Conservation (phyloP, 2,113 vertebrate species). For the Notothenia rossii region DNA sequence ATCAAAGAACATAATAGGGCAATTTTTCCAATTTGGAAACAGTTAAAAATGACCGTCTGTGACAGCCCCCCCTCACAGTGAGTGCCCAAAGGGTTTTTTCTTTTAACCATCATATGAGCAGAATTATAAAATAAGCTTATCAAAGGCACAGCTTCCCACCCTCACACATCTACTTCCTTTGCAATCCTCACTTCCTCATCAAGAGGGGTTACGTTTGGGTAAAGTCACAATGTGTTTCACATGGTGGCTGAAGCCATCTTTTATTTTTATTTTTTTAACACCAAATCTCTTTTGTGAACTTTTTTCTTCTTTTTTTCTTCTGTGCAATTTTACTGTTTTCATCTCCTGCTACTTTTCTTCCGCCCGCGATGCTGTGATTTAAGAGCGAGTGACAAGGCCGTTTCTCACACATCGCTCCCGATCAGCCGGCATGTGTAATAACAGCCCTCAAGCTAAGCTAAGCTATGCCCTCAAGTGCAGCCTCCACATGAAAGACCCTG, state of each 20-base stretch:
- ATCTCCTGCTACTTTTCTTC: conserved; percentile 38
- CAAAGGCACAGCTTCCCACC: conserved; percentile 42
- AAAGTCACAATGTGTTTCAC: conserved; percentile 32
- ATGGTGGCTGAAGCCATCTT: conserved; percentile 8
- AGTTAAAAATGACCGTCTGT: conserved; percentile 7
- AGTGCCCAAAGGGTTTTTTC: neutral
- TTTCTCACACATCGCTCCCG: conserved; percentile 79
- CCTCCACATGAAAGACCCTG: conserved; percentile 78
- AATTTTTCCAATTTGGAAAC: neutral
- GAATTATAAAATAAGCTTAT: conserved; percentile 58
- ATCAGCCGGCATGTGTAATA: conserved; percentile 79
- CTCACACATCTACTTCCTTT: conserved; percentile 21
- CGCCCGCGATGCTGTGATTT: conserved; percentile 68
- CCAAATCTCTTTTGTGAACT: too few species aligned
- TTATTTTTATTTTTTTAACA: neutral
- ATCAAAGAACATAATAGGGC: conserved; percentile 37
- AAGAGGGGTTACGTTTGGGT: conserved; percentile 36
- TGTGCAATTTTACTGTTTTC: conserved; percentile 1
- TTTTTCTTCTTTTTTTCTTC: conserved; percentile 4
- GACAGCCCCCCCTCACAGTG: neutral
- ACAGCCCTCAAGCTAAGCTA: conserved; percentile 77
- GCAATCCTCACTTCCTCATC: conserved; percentile 30
- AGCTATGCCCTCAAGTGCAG: conserved; percentile 78
- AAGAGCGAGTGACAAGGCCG: conserved; percentile 72
- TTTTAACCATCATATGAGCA: conserved; percentile 41